phyloP scores from a whole-genome alignment of 2,113 vertebrate species.

The Natator depressus region DNA sequence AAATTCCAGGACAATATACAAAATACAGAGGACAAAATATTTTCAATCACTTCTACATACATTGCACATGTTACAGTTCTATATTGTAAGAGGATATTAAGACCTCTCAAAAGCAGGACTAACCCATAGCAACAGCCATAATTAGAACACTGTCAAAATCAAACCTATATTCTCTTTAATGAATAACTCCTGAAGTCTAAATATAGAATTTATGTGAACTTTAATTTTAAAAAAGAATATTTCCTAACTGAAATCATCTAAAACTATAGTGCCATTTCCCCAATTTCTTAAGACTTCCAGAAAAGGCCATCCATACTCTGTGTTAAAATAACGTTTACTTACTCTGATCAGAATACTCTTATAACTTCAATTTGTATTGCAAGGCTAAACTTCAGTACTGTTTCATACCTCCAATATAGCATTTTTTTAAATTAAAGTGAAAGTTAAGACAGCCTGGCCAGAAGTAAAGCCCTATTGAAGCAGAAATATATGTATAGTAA shows the following conservation, averaged over 20 bases:
- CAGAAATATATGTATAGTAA: conserved; percentile 43
- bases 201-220: neutral
- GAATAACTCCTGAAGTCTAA: neutral
- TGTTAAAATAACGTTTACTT: neutral
- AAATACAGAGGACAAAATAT: neutral
- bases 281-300: neutral
- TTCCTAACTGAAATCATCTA: neutral
- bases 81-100: neutral
- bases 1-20: neutral
- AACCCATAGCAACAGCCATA: neutral
- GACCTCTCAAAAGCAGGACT: neutral
- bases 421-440: conserved; percentile 53
- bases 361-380: neutral
- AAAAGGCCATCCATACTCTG: neutral
- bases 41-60: neutral
- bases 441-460: neutral
- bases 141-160: neutral
- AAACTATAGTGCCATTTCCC: neutral
- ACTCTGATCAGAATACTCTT: neutral
- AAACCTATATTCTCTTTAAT: neutral
- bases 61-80: neutral
- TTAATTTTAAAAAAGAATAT: neutral
- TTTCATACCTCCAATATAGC: conserved; percentile 15
- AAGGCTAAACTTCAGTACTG: neutral
- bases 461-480: conserved; percentile 33